A percentile compares a stretch with the other conserved stretches of the same genome.
Conservation (phyloP, 1,140 invertebrate species). For the Epicauta chinensis region DNA sequence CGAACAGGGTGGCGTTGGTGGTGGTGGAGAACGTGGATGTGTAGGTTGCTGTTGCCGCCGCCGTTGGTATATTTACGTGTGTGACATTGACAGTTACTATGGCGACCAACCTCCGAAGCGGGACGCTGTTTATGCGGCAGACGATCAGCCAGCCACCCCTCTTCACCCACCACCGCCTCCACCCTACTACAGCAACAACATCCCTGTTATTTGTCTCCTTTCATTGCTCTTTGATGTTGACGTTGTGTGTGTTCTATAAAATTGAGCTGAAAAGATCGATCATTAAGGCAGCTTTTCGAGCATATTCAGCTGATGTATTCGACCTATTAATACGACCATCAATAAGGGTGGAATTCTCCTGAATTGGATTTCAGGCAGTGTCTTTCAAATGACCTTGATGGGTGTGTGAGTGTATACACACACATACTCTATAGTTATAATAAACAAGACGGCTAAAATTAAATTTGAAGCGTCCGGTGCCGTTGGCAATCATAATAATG, state of each 20-base stretch:
- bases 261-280: no score
- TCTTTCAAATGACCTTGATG: constrained; percentile 9
- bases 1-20: constrained; percentile 6
- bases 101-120: constrained; percentile 8
- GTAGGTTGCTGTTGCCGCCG: neutral
- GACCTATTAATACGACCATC: no score
- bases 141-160: neutral
- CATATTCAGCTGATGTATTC: no score
- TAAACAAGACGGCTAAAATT: no score
- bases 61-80: constrained; percentile 9
- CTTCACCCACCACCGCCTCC: neutral
- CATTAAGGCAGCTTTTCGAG: no score
- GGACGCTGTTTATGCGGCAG: constrained; percentile 18
- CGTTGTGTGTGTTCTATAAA: no score
- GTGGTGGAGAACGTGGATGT: constrained; percentile 11
- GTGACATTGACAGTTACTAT: constrained; percentile 22
- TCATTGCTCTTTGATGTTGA: constrained; percentile 6
- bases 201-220: no score
- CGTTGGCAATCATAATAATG: neutral
- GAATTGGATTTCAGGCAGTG: neutral
- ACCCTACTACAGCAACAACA: neutral
- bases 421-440: no score
- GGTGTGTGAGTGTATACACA: no score
- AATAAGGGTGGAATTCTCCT: constrained; percentile 2
- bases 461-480: no score